Evolutionary conservation across 2,888 invertebrate genomes (phyloP).

Genomic region (Parapristionchus giblindavisi): DNA sequence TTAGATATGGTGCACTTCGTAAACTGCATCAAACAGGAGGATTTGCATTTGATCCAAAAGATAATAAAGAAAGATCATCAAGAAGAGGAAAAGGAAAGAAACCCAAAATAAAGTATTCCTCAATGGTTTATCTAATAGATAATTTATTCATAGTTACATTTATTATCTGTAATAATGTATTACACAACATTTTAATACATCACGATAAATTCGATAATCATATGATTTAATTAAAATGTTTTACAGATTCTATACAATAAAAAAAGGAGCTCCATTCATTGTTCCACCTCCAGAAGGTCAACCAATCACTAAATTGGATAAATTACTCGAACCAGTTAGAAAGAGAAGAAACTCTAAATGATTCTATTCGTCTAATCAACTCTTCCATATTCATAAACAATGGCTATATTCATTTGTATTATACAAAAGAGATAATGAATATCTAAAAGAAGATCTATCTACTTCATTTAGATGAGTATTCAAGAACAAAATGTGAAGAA

Average conservation of each 20-base stretch:
- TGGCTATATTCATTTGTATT: no score
- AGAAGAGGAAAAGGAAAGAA: not conserved
- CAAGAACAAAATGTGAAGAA: no score
- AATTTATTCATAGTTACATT: no score
- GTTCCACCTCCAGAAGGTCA: not conserved
- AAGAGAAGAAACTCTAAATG: slow-evolving; percentile 21
- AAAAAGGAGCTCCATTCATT: not conserved
- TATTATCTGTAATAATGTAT: no score
- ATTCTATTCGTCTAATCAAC: no score
- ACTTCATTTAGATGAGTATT: no score
- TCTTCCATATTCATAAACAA: no score
- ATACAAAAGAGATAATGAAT: no score
- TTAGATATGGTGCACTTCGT: slow-evolving; percentile 20
- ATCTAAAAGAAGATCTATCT: no score
- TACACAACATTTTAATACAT: no score
- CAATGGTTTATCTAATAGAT: not conserved
- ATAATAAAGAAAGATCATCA: slow-evolving; percentile 1
- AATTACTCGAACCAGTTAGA: not conserved
- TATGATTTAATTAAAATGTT: not conserved
- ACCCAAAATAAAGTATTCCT: not conserved
- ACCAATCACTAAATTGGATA: slow-evolving; percentile 26
- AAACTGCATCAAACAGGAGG: slow-evolving; percentile 26
- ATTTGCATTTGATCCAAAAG: slow-evolving; percentile 1
- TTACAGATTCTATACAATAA: slow-evolving; percentile 12
- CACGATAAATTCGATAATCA: no score